These are phyloP conservation scores for Antechinus stuartii DNA, from an alignment of 2,113 vertebrate species.

Conservation along the genomic window DNA sequence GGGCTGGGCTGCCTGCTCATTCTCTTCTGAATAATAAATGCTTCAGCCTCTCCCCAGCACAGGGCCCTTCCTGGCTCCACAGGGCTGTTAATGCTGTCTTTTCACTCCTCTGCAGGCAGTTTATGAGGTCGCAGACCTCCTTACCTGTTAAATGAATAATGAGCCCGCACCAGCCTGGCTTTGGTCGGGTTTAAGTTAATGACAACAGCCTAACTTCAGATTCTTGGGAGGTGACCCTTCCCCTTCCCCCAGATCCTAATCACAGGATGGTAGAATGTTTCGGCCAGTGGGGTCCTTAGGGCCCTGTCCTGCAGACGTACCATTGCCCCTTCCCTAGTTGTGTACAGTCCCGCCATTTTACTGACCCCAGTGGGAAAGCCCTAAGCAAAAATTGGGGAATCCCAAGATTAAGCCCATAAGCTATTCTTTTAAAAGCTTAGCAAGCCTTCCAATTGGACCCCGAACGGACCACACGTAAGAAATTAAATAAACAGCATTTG, in stretches of 20 bases:
- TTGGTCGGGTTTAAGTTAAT: not conserved
- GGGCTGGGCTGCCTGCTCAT: constrained; percentile 69
- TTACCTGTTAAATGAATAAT: constrained; percentile 45
- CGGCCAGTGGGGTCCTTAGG: not conserved
- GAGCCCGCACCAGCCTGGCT: not conserved
- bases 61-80: constrained; percentile 55
- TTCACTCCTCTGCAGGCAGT: not conserved
- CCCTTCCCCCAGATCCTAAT: constrained; percentile 12
- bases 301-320: not conserved
- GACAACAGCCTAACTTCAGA: not conserved
- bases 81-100: not conserved
- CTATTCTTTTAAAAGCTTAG: constrained; percentile 66
- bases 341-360: not conserved
- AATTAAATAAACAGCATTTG: constrained; percentile 89
- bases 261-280: not conserved
- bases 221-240: not conserved
- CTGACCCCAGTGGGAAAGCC: constrained; percentile 49
- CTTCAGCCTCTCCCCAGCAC: constrained; percentile 70
- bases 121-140: not conserved
- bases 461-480: constrained; percentile 86
- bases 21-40: constrained; percentile 76
- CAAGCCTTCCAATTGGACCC: constrained; percentile 69
- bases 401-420: constrained; percentile 68
- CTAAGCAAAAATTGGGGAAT: constrained; percentile 47
- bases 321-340: not conserved